Conservation (phyloP, 1,140 invertebrate species). For the Drosophila bocki region DNA sequence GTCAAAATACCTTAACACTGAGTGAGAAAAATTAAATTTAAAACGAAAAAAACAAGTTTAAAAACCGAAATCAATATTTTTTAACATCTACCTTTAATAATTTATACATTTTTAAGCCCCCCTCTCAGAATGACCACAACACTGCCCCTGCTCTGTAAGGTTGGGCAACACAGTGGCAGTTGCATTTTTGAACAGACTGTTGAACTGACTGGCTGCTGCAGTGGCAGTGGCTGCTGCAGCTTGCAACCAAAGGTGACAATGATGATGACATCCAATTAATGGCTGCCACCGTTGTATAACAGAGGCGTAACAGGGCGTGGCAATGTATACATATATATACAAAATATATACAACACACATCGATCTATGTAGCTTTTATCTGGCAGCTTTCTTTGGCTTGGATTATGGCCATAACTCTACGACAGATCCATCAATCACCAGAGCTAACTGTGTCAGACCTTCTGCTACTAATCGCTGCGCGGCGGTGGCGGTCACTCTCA, state of each 20-base stretch:
- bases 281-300: conserved; percentile 38
- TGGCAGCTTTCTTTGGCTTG: conserved; percentile 3
- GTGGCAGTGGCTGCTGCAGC: conserved; percentile 1
- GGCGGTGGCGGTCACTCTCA: conserved; percentile 32
- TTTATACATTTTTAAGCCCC: neutral
- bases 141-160: neutral
- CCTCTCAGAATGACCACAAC: too few relatives aligned
- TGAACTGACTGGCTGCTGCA: neutral
- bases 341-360: neutral
- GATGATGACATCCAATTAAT: conserved; percentile 50
- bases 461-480: conserved; percentile 45
- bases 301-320: conserved; percentile 4
- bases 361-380: neutral
- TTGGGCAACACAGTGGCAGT: conserved; percentile 10
- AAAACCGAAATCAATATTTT: too few relatives aligned
- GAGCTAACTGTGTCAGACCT: conserved; percentile 44
- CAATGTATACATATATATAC: too few relatives aligned
- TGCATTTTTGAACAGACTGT: neutral
- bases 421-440: conserved; percentile 43
- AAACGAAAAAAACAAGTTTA: neutral
- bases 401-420: conserved; percentile 1
- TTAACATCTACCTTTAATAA: neutral
- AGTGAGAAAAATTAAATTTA: neutral
- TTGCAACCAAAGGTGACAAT: conserved; percentile 47
- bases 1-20: neutral